Evolutionary conservation across 2,888 invertebrate genomes (phyloP), one percentile per base, ranked within the genome.

Genomic region (Prosopocoilus inquinatus): DNA sequence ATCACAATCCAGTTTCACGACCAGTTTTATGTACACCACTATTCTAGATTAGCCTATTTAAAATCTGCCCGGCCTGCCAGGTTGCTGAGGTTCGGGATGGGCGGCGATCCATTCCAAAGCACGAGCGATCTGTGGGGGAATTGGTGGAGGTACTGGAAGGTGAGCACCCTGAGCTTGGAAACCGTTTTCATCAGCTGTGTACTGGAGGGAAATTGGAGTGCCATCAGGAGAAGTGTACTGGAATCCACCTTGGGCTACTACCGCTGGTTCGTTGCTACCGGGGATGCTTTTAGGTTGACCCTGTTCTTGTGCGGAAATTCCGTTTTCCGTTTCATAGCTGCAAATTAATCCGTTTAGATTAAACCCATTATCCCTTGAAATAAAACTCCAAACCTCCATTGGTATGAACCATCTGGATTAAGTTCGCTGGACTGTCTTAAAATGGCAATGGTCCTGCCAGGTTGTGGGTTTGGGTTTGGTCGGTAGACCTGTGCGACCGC

Each of bases 131-230:
- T 83, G 86, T 72, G 84, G 84, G 56, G 87, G 87, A 45, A 75
- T 83, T 65, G 87, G 86, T 15, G 87, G 87, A 15, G 87, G 84
- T 9, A 64, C 63, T 59, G 87, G 75, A 15, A 68, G 53, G 50
- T 62, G 63, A 35, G 64, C 66, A 4, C 75, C 87, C 73, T 79
- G 75, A 28, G 88, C 82, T 60, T 83, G 84, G 80, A 84, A 88
- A 55, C 89, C 88, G 62, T 85, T 83, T 71, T 87, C 87, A 64
- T 88, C 85, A 62, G 89, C 87, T 54, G 81, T 69, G 75, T 87
- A 89, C 44, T 77, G 75, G 57, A 88, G 70, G n/a, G 75, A 69
- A 64, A 85, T 78, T 9, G 78, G 78, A 41, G 80, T 75, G n/a
- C 88, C 88, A 62, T 87, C 87, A 9, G 84, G 84, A 16, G 84